Conservation (phyloP, 1,140 invertebrate species). For the Heliconius eleuchia region DNA sequence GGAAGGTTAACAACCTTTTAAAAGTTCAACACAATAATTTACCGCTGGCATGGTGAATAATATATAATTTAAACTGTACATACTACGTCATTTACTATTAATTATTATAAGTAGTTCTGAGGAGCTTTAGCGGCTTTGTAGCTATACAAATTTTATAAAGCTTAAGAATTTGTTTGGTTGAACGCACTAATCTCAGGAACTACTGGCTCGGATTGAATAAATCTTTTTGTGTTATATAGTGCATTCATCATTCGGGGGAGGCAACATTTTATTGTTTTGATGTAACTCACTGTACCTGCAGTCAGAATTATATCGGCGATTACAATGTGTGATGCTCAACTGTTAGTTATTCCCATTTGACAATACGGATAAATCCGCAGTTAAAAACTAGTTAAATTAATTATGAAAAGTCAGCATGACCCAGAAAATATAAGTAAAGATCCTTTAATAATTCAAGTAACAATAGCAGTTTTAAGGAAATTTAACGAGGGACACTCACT, state of each 20-base stretch:
- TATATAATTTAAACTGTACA: slow-evolving; percentile 3
- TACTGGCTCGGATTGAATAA: too few relatives aligned
- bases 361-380: too few relatives aligned
- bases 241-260: too few relatives aligned
- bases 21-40: not conserved
- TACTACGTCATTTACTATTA: not conserved
- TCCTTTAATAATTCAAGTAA: slow-evolving; percentile 42
- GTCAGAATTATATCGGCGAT: too few relatives aligned
- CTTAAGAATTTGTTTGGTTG: too few relatives aligned
- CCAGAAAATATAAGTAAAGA: slow-evolving; percentile 27
- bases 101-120: not conserved
- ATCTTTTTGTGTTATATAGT: too few relatives aligned
- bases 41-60: not conserved
- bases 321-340: too few relatives aligned
- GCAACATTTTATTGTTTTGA: too few relatives aligned
- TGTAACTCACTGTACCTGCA: too few relatives aligned
- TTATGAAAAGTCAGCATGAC: slow-evolving; percentile 20
- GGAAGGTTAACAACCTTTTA: slow-evolving; percentile 27
- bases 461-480: slow-evolving; percentile 37
- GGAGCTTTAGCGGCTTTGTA: not conserved
- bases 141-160: too few relatives aligned
- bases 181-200: too few relatives aligned
- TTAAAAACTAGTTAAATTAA: not conserved
- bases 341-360: too few relatives aligned
- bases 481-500: slow-evolving; percentile 39